Evolutionary conservation across 2,113 vertebrate genomes (phyloP).

Genomic region (Strix aluco): DNA sequence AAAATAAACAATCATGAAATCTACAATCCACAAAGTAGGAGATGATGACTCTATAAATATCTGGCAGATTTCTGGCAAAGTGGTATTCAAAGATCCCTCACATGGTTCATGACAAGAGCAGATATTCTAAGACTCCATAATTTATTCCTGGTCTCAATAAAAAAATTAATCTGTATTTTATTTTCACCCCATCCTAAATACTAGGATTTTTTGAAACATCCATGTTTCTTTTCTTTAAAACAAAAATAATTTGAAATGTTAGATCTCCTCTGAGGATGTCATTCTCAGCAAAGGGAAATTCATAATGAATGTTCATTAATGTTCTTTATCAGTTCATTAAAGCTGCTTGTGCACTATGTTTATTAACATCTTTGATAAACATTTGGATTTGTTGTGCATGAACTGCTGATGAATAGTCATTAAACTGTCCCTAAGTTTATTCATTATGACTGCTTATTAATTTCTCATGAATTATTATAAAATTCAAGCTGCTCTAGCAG

Average conservation of each 20-base stretch:
- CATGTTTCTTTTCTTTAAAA: neutral
- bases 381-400: conserved; percentile 71
- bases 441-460: conserved; percentile 67
- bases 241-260: neutral
- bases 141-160: neutral
- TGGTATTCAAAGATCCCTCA: neutral
- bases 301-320: conserved; percentile 65
- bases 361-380: conserved; percentile 73
- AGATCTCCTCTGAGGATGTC: neutral
- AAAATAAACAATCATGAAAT: neutral
- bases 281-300: conserved; percentile 41
- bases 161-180: neutral
- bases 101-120: neutral
- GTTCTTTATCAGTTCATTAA: conserved; percentile 69
- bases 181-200: neutral
- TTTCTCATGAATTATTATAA: conserved; percentile 71
- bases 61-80: neutral
- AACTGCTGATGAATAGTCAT: conserved; percentile 70
- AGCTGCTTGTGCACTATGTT: conserved; percentile 51
- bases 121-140: neutral
- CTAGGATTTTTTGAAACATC: neutral
- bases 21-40: neutral
- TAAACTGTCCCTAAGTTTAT: conserved; percentile 70
- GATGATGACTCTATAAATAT: neutral
- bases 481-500: conserved; percentile 40